A percentile compares a stretch with the other conserved stretches of the same genome.
Conservation (phyloP, 2,113 vertebrate genomes). For the Corynorhinus townsendii region DNA sequence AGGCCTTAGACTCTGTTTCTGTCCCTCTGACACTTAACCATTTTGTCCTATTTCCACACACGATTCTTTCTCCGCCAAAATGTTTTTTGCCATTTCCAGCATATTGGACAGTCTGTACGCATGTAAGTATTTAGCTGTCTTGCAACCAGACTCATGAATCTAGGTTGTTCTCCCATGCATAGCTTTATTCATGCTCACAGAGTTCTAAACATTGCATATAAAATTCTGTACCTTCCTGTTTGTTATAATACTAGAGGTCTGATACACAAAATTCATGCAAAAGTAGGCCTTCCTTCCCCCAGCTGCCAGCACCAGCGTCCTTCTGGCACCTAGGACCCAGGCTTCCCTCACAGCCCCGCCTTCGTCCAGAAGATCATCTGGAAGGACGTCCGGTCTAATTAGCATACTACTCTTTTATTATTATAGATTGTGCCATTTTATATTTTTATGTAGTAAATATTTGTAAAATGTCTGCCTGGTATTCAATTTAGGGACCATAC, state of each 20-base stretch:
- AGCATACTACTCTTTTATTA: background rate
- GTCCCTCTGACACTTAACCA: background rate
- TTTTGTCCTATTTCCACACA: background rate
- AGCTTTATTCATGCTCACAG: background rate
- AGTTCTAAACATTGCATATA: background rate
- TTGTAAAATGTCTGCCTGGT: background rate
- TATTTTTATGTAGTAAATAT: slow-evolving; percentile 13
- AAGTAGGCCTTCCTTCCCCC: too few relatives aligned
- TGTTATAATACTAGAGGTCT: background rate
- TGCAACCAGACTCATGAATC: background rate
- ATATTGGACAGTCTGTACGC: background rate
- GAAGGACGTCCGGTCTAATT: too few relatives aligned
- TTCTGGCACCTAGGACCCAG: too few relatives aligned
- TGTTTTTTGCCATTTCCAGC: background rate
- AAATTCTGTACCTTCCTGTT: background rate
- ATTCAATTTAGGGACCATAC: background rate
- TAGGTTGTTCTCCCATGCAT: background rate
- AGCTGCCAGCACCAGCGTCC: too few relatives aligned
- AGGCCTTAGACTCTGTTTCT: background rate
- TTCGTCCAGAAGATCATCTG: too few relatives aligned
- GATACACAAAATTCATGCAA: too few relatives aligned
- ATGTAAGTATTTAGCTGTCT: background rate
- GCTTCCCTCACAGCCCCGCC: too few relatives aligned
- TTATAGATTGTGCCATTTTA: background rate
- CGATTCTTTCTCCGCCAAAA: background rate